Evolutionary conservation across 2,797 vertebrate species (phyloP).

Genomic region (Trematomus bernacchii): DNA sequence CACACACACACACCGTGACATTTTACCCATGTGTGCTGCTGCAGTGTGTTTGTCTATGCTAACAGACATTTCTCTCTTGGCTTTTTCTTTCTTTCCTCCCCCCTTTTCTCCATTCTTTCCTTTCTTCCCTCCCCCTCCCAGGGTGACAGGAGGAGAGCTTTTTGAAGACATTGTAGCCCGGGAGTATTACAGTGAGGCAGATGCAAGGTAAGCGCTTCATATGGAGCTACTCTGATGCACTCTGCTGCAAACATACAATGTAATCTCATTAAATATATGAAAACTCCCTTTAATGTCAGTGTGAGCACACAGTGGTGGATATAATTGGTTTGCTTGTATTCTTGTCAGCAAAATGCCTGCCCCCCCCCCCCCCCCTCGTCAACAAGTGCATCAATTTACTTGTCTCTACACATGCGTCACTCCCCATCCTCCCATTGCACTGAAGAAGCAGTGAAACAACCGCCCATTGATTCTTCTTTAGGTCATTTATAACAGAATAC

Average conservation of each 20-base stretch:
- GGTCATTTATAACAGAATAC: neutral
- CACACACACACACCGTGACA: constrained; percentile 48
- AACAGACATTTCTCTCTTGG: constrained; percentile 53
- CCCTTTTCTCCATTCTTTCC: neutral
- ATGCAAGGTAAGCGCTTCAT: constrained; percentile 90
- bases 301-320: constrained; percentile 17
- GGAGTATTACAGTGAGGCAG: constrained; percentile 98
- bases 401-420: neutral
- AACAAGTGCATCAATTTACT: constrained; percentile 61
- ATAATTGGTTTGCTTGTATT: constrained; percentile 64
- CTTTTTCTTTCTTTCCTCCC: neutral
- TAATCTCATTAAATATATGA: constrained; percentile 44
- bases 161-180: constrained; percentile 99
- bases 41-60: constrained; percentile 72
- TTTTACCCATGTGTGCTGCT: constrained; percentile 65
- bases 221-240: constrained; percentile 28
- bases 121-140: constrained; percentile 29
- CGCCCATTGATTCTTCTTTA: neutral
- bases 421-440: constrained; percentile 1
- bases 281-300: constrained; percentile 19
- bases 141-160: constrained; percentile 93
- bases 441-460: neutral
- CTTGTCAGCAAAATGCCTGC: constrained; percentile 58
- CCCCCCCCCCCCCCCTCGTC: constrained; percentile 38
- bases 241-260: constrained; percentile 12